These are phyloP conservation scores for Bradypus variegatus DNA, from an alignment of 2,797 vertebrate species.

Conservation along the genomic window DNA sequence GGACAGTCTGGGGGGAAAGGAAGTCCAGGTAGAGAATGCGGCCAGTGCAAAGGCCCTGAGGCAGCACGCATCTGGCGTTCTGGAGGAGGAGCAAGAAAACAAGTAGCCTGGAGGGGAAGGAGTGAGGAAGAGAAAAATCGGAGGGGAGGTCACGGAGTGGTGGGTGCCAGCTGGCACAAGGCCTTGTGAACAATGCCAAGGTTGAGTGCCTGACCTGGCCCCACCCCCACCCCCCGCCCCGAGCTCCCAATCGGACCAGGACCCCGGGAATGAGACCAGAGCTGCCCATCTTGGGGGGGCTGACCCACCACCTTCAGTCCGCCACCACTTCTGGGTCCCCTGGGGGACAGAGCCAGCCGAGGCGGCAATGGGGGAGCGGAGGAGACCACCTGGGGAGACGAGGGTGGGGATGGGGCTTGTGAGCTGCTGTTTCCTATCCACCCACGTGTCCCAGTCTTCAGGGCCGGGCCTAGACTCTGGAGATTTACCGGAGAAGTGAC, in stretches of 20 bases:
- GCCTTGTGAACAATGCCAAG: background rate
- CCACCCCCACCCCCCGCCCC: background rate
- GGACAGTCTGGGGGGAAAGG: background rate
- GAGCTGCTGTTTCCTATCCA: rapidly evolving
- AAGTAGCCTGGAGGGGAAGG: too few relatives aligned
- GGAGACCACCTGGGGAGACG: background rate
- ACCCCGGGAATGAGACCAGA: too few relatives aligned
- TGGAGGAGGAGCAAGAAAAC: background rate
- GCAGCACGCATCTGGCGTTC: background rate
- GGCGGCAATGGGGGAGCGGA: background rate
- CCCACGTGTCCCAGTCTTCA: background rate
- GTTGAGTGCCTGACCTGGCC: rapidly evolving
- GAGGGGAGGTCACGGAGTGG: rapidly evolving
- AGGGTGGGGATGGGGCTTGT: background rate
- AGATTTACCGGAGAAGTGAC: background rate
- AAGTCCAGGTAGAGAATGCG: background rate
- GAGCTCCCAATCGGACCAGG: too few relatives aligned
- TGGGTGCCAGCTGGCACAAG: rapidly evolving
- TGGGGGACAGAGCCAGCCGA: background rate
- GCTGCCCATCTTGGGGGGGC: rapidly evolving
- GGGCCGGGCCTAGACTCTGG: background rate
- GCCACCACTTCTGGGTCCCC: background rate
- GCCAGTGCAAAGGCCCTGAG: background rate
- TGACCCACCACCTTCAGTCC: conserved; percentile 31
- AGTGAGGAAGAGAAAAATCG: background rate